These are phyloP conservation scores for Homarus americanus DNA, from an alignment of 1,140 invertebrate species.

Conservation along the genomic window DNA sequence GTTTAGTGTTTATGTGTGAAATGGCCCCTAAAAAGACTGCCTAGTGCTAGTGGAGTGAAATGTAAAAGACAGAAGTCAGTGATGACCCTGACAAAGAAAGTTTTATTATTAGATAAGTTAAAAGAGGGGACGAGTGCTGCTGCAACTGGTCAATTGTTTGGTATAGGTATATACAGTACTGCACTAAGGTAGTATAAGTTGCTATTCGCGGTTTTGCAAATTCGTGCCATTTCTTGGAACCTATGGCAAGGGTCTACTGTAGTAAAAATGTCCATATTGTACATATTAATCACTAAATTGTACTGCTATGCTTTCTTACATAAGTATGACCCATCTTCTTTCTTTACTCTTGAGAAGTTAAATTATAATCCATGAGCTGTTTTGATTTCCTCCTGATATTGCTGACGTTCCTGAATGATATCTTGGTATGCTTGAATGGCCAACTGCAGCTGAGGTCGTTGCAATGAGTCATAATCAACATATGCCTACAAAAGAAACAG, in stretches of 20 bases:
- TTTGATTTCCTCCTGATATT: slow-evolving; percentile 10
- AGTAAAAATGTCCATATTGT: background rate
- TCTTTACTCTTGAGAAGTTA: background rate
- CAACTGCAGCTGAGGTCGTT: slow-evolving; percentile 38
- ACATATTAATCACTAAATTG: background rate
- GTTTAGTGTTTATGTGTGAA: too few relatives aligned
- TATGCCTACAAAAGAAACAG: slow-evolving; percentile 37
- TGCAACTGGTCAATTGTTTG: too few relatives aligned
- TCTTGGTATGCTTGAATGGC: slow-evolving; percentile 45
- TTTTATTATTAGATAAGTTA: too few relatives aligned
- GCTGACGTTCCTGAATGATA: slow-evolving; percentile 31
- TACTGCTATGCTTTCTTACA: too few relatives aligned
- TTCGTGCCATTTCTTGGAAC: background rate
- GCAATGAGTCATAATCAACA: slow-evolving; percentile 41
- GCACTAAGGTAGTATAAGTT: too few relatives aligned
- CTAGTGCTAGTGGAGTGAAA: too few relatives aligned
- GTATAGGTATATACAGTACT: too few relatives aligned
- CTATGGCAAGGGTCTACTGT: background rate
- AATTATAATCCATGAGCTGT: slow-evolving; percentile 20
- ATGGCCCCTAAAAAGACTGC: too few relatives aligned
- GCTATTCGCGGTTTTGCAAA: background rate
- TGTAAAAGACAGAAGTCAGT: too few relatives aligned
- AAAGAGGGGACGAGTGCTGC: too few relatives aligned
- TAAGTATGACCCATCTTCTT: background rate
- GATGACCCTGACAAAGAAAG: too few relatives aligned